phyloP scores from a whole-genome alignment of 2,113 vertebrate genomes.

The Peromyscus californicus region DNA sequence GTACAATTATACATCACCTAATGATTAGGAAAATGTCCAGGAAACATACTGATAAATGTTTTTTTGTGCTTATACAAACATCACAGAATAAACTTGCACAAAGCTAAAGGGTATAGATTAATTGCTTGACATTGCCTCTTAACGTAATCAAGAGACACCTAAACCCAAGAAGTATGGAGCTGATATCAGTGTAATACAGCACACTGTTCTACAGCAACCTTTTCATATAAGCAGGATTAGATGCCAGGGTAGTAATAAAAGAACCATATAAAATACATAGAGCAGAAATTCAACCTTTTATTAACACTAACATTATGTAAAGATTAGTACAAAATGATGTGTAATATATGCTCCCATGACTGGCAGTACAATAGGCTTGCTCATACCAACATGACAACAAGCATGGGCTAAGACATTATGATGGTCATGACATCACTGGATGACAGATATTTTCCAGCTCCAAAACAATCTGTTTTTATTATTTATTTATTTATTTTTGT shows the following conservation, averaged over 20 bases:
- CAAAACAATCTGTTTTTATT: neutral
- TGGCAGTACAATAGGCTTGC: neutral
- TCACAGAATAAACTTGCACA: neutral
- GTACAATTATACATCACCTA: neutral
- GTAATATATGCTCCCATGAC: neutral
- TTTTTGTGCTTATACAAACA: neutral
- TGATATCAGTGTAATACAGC: neutral
- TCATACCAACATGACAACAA: neutral
- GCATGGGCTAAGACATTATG: neutral
- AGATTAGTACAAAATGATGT: neutral
- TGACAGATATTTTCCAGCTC: neutral
- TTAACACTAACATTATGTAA: neutral
- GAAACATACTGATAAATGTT: neutral
- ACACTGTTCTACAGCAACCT: neutral
- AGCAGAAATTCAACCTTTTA: neutral
- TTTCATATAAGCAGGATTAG: neutral
- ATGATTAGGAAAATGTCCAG: neutral
- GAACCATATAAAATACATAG: neutral
- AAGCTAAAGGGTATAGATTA: neutral
- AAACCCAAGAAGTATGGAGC: neutral
- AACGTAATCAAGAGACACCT: neutral
- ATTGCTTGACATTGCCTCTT: neutral
- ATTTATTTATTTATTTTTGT: no score
- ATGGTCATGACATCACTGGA: neutral
- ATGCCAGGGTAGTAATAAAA: neutral